Base-by-base conservation (phyloP, 2,113 vertebrate species). In the Silurus meridionalis region DNA sequence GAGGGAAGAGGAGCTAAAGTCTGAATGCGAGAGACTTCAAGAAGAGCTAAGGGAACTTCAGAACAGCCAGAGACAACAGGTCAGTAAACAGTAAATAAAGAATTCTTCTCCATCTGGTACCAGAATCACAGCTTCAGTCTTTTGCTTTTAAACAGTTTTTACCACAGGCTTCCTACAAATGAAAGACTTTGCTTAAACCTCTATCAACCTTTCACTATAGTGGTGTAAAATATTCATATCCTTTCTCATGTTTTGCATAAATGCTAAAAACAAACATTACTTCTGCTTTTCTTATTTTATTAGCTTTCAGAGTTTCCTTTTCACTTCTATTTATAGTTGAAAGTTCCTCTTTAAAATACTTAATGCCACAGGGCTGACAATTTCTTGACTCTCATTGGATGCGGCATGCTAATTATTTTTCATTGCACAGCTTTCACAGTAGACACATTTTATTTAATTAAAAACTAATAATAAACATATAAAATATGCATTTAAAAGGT, bases 1-100 rank as follows among this genome's bases (percentile, higher is more conserved):
- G 90, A 94, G 97, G 0, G 97, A 98, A 84, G 96, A 97, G 89
- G 97, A 98, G 46, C 94, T 97, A 79, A 97, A 98, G 90, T 95
- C 93, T 0, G 97, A 98, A 89, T 97, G 96, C 0, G 96, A 98
- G 88, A 88, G 96, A 61, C 94, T 99, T 63, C 97, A 97, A 92
- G 96, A 95, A 0, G 97, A 98, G 91, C 94, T 99, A 83, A 96
- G 96, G 82, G 95, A 97, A 71, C 95, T 97, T 92, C 96, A 99
- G 90, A 96, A 95, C 88, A 94, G 89, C 63, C 95, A 97, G 64
- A 95, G 96, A 74, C 97, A 97, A 78, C 95, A 97, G 97, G 97
- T 98, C 88, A 90, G 90, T 91, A 83, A 9, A 72, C 69, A 50
- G 3, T 7, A 48, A 17, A 14, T 28, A 57, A 10, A 82, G 17